Percentiles rank a stretch among this genome's conserved stretches.
These are phyloP conservation scores for Nineta flava DNA, from an alignment of 2,888 invertebrate species.

Conservation along the genomic window DNA sequence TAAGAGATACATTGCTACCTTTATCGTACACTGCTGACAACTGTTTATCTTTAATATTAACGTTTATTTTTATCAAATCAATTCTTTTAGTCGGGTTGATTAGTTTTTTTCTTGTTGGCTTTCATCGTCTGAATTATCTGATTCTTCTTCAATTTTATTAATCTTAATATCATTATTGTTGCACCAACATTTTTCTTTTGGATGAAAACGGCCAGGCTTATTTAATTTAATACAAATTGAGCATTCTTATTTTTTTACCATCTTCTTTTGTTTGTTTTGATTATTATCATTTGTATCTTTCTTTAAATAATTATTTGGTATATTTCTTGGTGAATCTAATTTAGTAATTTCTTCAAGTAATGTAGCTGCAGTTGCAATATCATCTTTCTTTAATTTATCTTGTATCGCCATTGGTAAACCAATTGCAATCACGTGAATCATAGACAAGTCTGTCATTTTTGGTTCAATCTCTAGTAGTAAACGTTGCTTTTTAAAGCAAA, in stretches of 20 bases:
- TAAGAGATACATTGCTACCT: constrained; percentile 6
- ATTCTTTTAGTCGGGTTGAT: no score
- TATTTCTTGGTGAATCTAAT: neutral
- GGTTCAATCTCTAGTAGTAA: constrained; percentile 3
- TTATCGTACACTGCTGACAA: constrained; percentile 7
- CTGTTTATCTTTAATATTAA: no score
- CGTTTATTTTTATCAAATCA: no score
- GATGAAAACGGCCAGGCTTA: no score
- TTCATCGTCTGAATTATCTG: no score
- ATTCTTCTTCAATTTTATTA: no score
- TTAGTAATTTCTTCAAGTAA: constrained; percentile 4
- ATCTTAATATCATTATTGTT: no score
- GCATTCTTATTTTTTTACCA: neutral
- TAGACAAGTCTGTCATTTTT: neutral
- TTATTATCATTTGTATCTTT: neutral
- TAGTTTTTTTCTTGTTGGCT: no score
- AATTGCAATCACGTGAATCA: constrained; percentile 6
- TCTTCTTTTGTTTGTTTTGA: neutral
- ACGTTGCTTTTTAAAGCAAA: no score
- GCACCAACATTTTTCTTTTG: no score
- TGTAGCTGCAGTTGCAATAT: constrained; percentile 1
- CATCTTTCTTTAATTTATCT: constrained; percentile 4
- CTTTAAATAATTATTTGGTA: neutral
- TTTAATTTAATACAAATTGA: no score
- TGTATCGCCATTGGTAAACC: constrained; percentile 5